Percentiles rank a stretch among this genome's conserved stretches.
These are phyloP conservation scores for Trinectes maculatus DNA, from an alignment of 2,113 vertebrate species.

Conservation along the genomic window DNA sequence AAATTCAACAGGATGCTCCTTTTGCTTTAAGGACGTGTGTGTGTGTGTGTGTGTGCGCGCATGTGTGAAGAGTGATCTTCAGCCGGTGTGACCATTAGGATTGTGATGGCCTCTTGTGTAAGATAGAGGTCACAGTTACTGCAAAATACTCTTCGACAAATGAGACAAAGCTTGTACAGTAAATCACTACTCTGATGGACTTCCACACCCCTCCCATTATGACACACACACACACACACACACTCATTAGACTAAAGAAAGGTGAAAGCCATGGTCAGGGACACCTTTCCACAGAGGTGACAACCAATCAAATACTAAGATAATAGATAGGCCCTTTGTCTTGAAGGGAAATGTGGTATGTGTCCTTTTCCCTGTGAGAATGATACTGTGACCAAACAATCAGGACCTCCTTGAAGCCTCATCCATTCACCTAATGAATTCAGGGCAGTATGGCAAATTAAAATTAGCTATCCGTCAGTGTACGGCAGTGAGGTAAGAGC, in stretches of 20 bases:
- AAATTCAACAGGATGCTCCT: constrained; percentile 1
- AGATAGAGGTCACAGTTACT: constrained; percentile 27
- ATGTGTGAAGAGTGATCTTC: constrained; percentile 5
- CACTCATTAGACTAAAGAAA: background rate
- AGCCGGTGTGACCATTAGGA: background rate
- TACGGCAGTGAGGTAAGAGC: background rate
- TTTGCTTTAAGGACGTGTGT: background rate
- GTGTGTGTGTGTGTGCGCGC: constrained; percentile 2
- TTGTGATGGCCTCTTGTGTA: constrained; percentile 4
- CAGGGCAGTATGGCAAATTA: background rate
- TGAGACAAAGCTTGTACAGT: constrained; percentile 21
- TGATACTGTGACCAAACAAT: constrained; percentile 10
- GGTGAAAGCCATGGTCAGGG: constrained; percentile 32
- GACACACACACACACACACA: constrained; percentile 11
- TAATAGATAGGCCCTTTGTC: constrained; percentile 52
- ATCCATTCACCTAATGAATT: constrained; percentile 34
- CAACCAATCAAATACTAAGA: constrained; percentile 57
- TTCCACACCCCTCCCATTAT: too few species aligned
- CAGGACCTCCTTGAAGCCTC: constrained; percentile 3
- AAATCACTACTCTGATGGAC: constrained; percentile 40
- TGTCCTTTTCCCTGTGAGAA: constrained; percentile 23
- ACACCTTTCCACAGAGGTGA: constrained; percentile 57
- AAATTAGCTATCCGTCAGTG: constrained; percentile 21
- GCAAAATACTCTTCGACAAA: constrained; percentile 33
- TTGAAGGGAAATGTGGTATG: constrained; percentile 28